Evolutionary conservation across 2,797 vertebrate species (phyloP).

Genomic region (Neostethus bicornis): DNA sequence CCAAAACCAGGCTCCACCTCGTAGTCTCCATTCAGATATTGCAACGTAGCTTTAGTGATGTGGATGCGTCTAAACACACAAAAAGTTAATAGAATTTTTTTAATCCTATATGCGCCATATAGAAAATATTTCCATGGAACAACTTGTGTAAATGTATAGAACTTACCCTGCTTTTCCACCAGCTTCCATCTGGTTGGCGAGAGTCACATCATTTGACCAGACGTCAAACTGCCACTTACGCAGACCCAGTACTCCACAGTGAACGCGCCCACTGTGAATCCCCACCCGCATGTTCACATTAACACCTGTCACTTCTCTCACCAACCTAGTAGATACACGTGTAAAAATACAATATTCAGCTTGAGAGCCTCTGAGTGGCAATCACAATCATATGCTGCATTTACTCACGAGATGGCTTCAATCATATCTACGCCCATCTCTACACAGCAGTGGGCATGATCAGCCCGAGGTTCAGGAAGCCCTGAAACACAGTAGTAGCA

Average conservation of each 20-base stretch:
- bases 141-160: constrained; percentile 16
- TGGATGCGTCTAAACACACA: constrained; percentile 89
- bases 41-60: constrained; percentile 92
- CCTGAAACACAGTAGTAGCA: constrained; percentile 98
- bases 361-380: not conserved
- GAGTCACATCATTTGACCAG: constrained; percentile 96
- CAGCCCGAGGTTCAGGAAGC: constrained; percentile 90
- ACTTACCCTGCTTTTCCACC: constrained; percentile 92
- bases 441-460: constrained; percentile 97
- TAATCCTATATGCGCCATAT: too few relatives aligned
- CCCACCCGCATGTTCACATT: constrained; percentile 98
- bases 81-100: too few relatives aligned
- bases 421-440: constrained; percentile 99
- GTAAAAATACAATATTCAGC: constrained; percentile 22
- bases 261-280: constrained; percentile 95
- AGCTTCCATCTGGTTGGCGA: constrained; percentile 96
- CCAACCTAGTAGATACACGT: constrained; percentile 81
- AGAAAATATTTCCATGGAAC: not conserved
- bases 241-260: constrained; percentile 94
- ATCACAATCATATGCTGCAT: constrained; percentile 1
- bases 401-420: constrained; percentile 93
- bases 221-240: constrained; percentile 98
- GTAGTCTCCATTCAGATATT: constrained; percentile 93
- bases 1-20: constrained; percentile 92
- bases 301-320: constrained; percentile 94